A percentile compares a stretch with the other conserved stretches of the same genome.
These are phyloP conservation scores for Cephus nigrinus DNA, from an alignment of 2,888 invertebrate genomes.

Conservation along the genomic window DNA sequence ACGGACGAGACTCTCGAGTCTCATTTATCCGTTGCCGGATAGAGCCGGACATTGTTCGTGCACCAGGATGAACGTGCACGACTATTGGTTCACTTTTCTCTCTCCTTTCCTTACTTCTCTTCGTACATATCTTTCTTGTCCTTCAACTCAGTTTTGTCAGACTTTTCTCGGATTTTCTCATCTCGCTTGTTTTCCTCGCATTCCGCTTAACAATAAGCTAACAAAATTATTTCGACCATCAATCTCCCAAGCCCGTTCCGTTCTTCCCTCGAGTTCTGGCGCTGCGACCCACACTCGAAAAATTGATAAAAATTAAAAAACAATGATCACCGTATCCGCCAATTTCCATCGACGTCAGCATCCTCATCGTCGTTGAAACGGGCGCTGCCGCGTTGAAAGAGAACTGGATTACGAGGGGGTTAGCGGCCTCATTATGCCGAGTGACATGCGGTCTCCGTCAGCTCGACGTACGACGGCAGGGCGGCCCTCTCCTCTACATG, in stretches of 20 bases:
- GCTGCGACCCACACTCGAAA: neutral
- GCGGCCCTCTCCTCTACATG: neutral
- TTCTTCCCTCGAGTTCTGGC: neutral
- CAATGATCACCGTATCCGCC: neutral
- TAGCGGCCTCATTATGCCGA: constrained; percentile 48
- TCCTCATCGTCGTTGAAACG: neutral
- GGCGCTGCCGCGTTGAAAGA: constrained; percentile 8
- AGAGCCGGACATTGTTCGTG: neutral
- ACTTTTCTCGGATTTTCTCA: neutral
- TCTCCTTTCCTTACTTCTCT: neutral
- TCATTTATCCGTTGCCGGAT: neutral
- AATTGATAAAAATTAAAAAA: neutral
- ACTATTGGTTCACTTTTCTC: neutral
- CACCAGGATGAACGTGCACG: neutral
- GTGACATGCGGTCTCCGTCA: constrained; percentile 6
- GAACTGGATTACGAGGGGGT: constrained; percentile 34
- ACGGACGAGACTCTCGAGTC: neutral
- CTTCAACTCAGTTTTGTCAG: neutral
- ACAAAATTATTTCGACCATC: neutral
- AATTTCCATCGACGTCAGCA: neutral
- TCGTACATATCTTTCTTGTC: neutral
- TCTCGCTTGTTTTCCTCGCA: neutral
- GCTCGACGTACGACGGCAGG: neutral
- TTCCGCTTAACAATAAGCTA: neutral
- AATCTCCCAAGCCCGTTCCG: neutral